Evolutionary conservation across 1,140 invertebrate genomes (phyloP).

Genomic region (Tetramorium parvispinum): DNA sequence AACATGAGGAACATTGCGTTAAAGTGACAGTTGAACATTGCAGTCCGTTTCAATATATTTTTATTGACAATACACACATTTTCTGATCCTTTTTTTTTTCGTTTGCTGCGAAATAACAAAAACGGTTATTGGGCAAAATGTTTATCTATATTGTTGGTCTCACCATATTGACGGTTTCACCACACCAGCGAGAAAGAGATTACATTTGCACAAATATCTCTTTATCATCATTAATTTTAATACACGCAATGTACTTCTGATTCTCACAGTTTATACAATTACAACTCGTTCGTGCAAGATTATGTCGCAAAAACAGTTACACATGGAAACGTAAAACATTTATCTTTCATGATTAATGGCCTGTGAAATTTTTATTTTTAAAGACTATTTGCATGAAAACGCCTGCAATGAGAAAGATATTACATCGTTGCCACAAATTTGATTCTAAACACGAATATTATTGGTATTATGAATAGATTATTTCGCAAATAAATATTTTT

Average conservation of each 20-base stretch:
- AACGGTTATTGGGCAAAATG: neutral
- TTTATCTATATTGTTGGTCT: neutral
- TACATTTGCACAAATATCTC: neutral
- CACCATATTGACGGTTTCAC: neutral
- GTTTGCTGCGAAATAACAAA: neutral
- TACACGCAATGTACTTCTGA: neutral
- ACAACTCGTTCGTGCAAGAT: neutral
- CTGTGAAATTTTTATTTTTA: neutral
- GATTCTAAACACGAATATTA: neutral
- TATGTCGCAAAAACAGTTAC: neutral
- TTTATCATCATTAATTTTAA: conserved; percentile 15
- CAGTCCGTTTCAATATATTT: neutral
- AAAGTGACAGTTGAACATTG: conserved; percentile 12
- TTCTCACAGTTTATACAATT: neutral
- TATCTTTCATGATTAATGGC: neutral
- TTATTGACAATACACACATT: conserved; percentile 9
- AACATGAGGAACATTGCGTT: neutral
- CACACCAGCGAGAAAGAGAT: neutral
- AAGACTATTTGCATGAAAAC: neutral
- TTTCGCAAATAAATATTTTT: neutral
- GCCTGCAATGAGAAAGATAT: neutral
- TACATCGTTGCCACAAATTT: conserved; percentile 24
- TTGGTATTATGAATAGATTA: neutral
- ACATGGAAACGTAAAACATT: neutral
- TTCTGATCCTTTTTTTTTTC: conserved; percentile 4